Evolutionary conservation across 1,140 invertebrate genomes (phyloP).

Genomic region (Rhagoletis zephyria): DNA sequence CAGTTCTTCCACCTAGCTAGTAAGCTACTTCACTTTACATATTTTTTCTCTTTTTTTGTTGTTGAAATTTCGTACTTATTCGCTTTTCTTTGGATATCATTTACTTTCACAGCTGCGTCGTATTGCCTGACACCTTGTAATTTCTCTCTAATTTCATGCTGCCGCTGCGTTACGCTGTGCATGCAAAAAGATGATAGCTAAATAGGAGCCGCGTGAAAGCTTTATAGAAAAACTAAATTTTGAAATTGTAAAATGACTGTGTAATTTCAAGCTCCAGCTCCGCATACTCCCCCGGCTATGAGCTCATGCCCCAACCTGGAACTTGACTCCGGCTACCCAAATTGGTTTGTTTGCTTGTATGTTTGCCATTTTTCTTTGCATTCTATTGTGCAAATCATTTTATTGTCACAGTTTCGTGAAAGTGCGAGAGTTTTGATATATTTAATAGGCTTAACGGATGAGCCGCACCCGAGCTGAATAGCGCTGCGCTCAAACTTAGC

Average conservation of each 20-base stretch:
- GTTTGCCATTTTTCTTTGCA: slow-evolving; percentile 10
- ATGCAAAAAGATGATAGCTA: not conserved
- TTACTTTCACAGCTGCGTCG: slow-evolving; percentile 28
- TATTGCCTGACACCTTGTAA: slow-evolving; percentile 36
- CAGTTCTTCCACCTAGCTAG: not conserved
- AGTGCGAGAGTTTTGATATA: slow-evolving; percentile 30
- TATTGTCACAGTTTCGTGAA: slow-evolving; percentile 25
- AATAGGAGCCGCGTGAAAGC: not conserved
- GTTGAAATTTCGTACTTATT: slow-evolving; percentile 4
- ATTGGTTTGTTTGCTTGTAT: not conserved
- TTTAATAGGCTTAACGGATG: slow-evolving; percentile 47
- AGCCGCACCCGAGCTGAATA: slow-evolving; percentile 3
- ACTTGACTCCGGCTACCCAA: too few relatives aligned
- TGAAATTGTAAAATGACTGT: not conserved
- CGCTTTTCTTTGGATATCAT: not conserved
- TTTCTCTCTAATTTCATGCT: slow-evolving; percentile 23
- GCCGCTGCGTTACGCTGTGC: not conserved
- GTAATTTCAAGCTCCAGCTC: not conserved
- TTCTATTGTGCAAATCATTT: slow-evolving; percentile 31
- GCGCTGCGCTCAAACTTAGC: not conserved
- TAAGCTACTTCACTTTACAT: too few relatives aligned
- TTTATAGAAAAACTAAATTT: slow-evolving; percentile 11
- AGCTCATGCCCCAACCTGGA: too few relatives aligned
- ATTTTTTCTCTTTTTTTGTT: not conserved
- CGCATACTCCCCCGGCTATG: not conserved